Evolutionary conservation across 2,888 invertebrate genomes (phyloP).

Genomic region (Aphodius granarius): DNA sequence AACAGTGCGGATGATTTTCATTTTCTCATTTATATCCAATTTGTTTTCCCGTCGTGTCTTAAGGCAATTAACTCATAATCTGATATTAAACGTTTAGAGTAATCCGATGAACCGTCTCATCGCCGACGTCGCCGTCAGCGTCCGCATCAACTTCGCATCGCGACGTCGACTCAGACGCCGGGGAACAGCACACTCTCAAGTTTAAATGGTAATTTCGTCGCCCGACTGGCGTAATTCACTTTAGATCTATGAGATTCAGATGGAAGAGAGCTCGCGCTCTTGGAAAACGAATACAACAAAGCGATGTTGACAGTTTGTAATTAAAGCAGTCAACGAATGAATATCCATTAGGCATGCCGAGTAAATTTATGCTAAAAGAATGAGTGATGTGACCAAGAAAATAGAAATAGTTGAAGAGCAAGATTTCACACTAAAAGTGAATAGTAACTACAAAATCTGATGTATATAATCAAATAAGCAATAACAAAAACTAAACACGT

Average conservation of each 20-base stretch:
- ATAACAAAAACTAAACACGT: background rate
- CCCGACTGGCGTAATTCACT: background rate
- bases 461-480: no score
- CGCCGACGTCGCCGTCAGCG: background rate
- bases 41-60: background rate
- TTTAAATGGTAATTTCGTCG: background rate
- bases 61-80: background rate
- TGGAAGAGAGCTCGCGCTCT: background rate
- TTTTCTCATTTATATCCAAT: background rate
- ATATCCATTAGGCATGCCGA: background rate
- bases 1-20: background rate
- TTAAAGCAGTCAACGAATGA: background rate
- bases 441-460: no score
- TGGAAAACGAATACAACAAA: background rate
- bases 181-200: no score
- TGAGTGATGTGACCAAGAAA: no score
- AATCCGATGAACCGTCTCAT: background rate
- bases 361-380: background rate
- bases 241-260: background rate
- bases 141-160: background rate
- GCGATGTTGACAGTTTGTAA: background rate
- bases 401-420: no score
- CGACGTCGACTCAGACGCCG: background rate
- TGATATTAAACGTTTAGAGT: background rate
- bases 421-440: no score